Percentiles rank a stretch among this genome's conserved stretches.
These are phyloP conservation scores for Arion vulgaris DNA, from an alignment of 1,140 invertebrate genomes.

Conservation along the genomic window DNA sequence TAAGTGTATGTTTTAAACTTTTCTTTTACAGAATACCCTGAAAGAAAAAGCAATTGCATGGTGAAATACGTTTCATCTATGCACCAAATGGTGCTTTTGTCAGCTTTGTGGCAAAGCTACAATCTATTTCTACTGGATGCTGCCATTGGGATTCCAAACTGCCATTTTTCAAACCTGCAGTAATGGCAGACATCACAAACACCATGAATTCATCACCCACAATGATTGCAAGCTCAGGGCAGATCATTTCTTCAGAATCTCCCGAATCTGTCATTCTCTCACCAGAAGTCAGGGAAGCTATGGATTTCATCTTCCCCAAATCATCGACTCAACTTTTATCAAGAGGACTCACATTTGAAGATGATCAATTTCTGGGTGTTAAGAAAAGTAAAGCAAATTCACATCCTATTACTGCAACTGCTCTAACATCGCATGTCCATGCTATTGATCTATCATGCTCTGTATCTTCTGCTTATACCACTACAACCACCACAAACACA, in stretches of 20 bases:
- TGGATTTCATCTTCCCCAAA: slow-evolving; percentile 17
- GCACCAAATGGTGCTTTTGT: background rate
- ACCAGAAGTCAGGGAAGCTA: slow-evolving; percentile 21
- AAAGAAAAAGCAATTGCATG: background rate
- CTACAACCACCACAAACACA: background rate
- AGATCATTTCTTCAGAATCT: background rate
- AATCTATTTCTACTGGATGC: background rate
- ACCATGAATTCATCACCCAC: background rate
- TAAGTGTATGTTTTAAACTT: background rate
- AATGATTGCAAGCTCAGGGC: background rate
- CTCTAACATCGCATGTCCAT: background rate
- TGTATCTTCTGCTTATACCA: background rate
- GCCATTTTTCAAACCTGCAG: background rate
- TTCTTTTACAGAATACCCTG: background rate
- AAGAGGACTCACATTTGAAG: background rate
- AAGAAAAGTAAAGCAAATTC: background rate
- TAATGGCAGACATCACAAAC: slow-evolving; percentile 8
- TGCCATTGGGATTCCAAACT: background rate
- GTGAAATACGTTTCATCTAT: background rate
- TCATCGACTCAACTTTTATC: background rate
- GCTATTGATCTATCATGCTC: background rate
- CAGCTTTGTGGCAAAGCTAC: background rate
- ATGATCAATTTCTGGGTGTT: background rate
- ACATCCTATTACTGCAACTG: background rate
- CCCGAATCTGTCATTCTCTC: slow-evolving; percentile 8